Conservation (phyloP, 2,888 invertebrate species). For the Drosophila fulvimacula region DNA sequence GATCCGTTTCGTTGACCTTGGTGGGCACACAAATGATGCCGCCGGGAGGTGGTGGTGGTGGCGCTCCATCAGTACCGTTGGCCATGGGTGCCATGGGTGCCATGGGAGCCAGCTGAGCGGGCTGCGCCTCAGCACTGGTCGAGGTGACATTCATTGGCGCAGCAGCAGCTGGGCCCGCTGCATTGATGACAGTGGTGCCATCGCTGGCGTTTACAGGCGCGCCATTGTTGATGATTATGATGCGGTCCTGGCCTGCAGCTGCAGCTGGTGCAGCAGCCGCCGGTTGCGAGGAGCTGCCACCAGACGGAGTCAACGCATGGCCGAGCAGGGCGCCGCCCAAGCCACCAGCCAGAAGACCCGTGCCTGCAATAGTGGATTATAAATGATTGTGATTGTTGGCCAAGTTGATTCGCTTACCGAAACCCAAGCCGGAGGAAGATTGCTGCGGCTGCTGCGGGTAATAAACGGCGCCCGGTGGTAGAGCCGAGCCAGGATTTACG, state of each 20-base stretch:
- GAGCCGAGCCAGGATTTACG: conserved; percentile 65
- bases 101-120: conserved; percentile 57
- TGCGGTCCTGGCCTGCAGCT: conserved; percentile 74
- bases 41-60: conserved; percentile 64
- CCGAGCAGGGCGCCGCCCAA: conserved; percentile 83
- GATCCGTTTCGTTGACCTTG: conserved; percentile 83
- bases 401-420: conserved; percentile 70
- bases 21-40: conserved; percentile 83
- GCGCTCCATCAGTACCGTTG: conserved; percentile 50
- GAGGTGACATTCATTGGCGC: conserved; percentile 21
- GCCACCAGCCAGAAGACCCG: conserved; percentile 83
- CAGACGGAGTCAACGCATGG: conserved; percentile 82
- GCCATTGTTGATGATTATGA: conserved; percentile 84
- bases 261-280: conserved; percentile 65
- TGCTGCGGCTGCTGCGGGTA: conserved; percentile 79
- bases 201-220: conserved; percentile 72
- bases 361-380: conserved; percentile 62
- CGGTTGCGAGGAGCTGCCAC: conserved; percentile 70
- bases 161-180: conserved; percentile 53
- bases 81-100: conserved; percentile 56
- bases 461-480: conserved; percentile 78
- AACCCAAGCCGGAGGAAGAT: conserved; percentile 83
- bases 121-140: conserved; percentile 51
- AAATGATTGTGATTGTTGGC: too few relatives aligned
- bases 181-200: conserved; percentile 76